These are phyloP conservation scores for Clepsis dumicolana DNA, from an alignment of 2,888 invertebrate species.

Conservation along the genomic window DNA sequence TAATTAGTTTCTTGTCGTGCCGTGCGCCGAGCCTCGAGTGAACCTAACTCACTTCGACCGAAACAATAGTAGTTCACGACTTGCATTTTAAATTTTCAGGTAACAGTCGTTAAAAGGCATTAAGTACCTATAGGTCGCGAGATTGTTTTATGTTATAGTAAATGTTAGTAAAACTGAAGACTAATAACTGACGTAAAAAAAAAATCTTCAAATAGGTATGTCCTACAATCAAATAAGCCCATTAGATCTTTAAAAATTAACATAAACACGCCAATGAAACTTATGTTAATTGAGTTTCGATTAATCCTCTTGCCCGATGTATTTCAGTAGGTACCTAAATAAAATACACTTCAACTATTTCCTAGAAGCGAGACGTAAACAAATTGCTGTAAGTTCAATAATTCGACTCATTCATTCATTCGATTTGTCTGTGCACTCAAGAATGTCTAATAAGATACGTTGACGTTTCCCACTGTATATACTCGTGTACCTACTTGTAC, in stretches of 20 bases:
- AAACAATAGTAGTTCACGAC: conserved; percentile 4
- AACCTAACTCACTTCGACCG: not conserved
- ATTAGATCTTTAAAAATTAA: no score
- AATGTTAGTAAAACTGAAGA: not conserved
- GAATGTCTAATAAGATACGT: not conserved
- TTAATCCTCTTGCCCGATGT: not conserved
- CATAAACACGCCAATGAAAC: no score
- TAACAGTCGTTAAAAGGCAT: not conserved
- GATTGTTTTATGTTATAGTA: not conserved
- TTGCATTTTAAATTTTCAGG: conserved; percentile 18
- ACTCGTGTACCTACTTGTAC: no score
- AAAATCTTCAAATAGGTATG: no score
- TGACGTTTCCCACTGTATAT: not conserved
- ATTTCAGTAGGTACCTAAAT: not conserved
- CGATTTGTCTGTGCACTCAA: not conserved
- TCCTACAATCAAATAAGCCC: no score
- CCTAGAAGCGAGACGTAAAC: not conserved
- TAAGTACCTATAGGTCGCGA: not conserved
- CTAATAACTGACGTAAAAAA: no score
- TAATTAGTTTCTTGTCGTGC: conserved; percentile 28
- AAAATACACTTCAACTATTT: not conserved
- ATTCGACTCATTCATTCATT: no score
- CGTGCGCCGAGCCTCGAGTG: not conserved
- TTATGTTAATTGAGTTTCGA: no score
- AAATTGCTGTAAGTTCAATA: conserved; percentile 2